These are phyloP conservation scores for Sebastes fasciatus DNA, from an alignment of 2,113 vertebrate species.

Conservation along the genomic window DNA sequence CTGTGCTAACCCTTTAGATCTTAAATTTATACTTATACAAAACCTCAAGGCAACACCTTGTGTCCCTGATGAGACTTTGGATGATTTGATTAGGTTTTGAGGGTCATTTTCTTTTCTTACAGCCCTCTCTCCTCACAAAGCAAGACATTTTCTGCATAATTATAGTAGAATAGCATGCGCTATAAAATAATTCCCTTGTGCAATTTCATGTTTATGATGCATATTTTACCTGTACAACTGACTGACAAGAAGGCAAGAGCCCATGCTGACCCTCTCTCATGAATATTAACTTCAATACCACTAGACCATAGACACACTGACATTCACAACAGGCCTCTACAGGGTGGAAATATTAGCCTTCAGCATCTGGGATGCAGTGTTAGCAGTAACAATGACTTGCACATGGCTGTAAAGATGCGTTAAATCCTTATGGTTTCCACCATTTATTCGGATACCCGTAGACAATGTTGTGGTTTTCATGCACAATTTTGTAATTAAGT, in stretches of 20 bases:
- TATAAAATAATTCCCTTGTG: conserved; percentile 1
- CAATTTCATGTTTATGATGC: conserved; percentile 9
- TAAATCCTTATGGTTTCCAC: too few species aligned
- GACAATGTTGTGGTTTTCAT: too few species aligned
- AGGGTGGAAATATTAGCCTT: too few species aligned
- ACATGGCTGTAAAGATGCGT: too few species aligned
- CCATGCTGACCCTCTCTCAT: conserved; percentile 10
- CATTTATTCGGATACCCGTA: too few species aligned
- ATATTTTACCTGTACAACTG: neutral
- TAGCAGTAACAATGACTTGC: too few species aligned
- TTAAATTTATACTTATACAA: neutral
- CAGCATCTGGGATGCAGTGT: too few species aligned
- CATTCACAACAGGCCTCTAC: neutral
- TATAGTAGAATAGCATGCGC: neutral
- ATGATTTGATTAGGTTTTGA: too few species aligned
- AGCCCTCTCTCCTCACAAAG: too few species aligned
- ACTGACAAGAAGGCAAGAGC: neutral
- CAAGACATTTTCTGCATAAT: neutral
- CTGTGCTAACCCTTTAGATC: neutral
- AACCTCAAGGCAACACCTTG: neutral
- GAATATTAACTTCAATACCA: conserved; percentile 9
- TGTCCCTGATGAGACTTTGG: too few species aligned
- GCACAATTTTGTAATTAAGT: too few species aligned
- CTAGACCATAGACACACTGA: neutral
- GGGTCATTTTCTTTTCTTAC: neutral